Percentiles rank a stretch among this genome's conserved stretches.
phyloP scores from a whole-genome alignment of 2,113 vertebrate genomes.

The Hoplias malabaricus region DNA sequence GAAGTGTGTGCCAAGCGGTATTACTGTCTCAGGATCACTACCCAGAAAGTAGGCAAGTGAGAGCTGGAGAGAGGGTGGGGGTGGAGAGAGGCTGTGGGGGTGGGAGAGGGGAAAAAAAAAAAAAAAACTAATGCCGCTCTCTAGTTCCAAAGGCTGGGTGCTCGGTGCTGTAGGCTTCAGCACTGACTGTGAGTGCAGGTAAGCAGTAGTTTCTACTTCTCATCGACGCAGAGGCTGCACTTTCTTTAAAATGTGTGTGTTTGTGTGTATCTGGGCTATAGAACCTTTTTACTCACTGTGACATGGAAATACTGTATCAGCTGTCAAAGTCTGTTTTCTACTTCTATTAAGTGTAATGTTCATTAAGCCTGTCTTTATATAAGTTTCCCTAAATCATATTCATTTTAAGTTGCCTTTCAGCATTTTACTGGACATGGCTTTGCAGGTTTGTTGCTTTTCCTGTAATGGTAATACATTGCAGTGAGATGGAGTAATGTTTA shows the following conservation, averaged over 20 bases:
- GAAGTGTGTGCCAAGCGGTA: conserved; percentile 50
- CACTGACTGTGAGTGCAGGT: conserved; percentile 71
- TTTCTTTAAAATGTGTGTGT: conserved; percentile 23
- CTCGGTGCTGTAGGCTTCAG: conserved; percentile 60
- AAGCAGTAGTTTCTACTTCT: conserved; percentile 61
- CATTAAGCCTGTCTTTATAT: no score
- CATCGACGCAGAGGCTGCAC: background rate
- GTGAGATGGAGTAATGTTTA: background rate
- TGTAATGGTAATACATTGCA: background rate
- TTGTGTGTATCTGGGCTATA: conserved; percentile 21
- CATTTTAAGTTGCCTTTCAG: background rate
- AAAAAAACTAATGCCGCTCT: conserved; percentile 52
- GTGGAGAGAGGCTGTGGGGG: conserved; percentile 11
- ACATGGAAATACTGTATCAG: background rate
- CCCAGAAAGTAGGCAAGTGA: conserved; percentile 49
- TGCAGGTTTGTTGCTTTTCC: background rate
- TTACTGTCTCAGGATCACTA: conserved; percentile 61
- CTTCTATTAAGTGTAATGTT: no score
- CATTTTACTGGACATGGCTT: background rate
- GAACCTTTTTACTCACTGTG: background rate
- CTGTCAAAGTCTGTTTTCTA: background rate
- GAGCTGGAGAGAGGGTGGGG: conserved; percentile 5
- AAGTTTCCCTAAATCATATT: no score
- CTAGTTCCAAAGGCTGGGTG: conserved; percentile 57
- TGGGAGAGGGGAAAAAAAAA: conserved; percentile 27